Base-by-base conservation (phyloP, 2,888 invertebrate species). In the Drosophila diplacantha region DNA sequence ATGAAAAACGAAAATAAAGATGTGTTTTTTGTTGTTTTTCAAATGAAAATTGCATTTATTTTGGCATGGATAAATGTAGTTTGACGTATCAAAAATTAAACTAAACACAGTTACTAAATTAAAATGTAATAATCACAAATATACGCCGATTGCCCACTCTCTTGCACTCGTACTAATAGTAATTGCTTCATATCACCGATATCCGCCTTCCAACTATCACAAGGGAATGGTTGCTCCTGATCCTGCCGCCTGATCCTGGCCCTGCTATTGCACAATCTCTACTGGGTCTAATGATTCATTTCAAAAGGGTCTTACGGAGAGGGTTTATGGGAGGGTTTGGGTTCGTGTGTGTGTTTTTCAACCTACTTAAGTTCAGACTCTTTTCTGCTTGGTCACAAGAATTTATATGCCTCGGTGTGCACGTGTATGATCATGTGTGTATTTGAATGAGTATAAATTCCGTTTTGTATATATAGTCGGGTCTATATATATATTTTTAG, bases 301-400 rank as follows among this genome's bases (percentile, higher is more conserved):
- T 16, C 5, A 18, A 43, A 34, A 20, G 18, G 20, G 8, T 8
- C 8, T n/a, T n/a, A 11, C 1, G 41, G 8, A 12, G 18, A 12
- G 24, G 31, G n/a, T 32, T 22, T 14, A 4, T 29, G 38, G 62
- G 69, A 55, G 54, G 22, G 22, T 22, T 20, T 20, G 20, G 20
- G 20, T 20, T 20, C 3, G 20, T 3, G 20, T 20, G 20, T 22
- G 39, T 41, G 7, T 41, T 46, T 67, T 69, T 73, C 75, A 80
- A 78, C 72, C 74, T 74, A 83, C 71, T 69, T 70, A 83, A 71
- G 64, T 83, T 81, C 80, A 80, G 80, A 80, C 80, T 80, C 83
- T 71, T 56, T 65, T 71, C 79, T 81, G 79, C 69, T 83, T 80
- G 83, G 80, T 80, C 80, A 74, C 81, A 81, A 75, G 72, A 72